Evolutionary conservation across 2,888 invertebrate genomes (phyloP).

Genomic region (Agrotis segetum): DNA sequence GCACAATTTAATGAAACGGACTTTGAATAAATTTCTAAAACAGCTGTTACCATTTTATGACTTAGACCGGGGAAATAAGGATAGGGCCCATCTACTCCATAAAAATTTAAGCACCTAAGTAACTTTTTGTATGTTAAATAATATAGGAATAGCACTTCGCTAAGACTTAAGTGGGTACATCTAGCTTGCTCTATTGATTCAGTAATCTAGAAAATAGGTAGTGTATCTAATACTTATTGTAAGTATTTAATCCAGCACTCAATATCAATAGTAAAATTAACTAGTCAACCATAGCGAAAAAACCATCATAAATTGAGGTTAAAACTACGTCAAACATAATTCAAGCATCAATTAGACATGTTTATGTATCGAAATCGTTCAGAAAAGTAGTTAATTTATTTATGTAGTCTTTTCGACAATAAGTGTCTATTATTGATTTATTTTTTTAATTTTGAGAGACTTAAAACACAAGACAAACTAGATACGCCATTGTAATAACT

Average conservation of each 20-base stretch:
- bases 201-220: neutral
- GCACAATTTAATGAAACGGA: conserved; percentile 32
- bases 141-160: neutral
- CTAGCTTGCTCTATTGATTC: neutral
- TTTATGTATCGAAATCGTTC: conserved; percentile 35
- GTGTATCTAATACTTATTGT: neutral
- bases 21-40: conserved; percentile 43
- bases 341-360: neutral
- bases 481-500: conserved; percentile 39
- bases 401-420: neutral
- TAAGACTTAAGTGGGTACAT: neutral
- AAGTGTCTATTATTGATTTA: neutral
- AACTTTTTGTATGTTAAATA: conserved; percentile 16
- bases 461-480: conserved; percentile 33
- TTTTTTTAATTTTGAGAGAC: conserved; percentile 11
- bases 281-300: neutral
- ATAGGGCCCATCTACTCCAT: neutral
- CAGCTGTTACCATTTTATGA: conserved; percentile 41
- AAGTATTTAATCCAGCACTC: neutral
- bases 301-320: neutral
- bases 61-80: neutral
- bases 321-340: neutral
- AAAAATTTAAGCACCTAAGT: conserved; percentile 3
- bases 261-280: neutral
- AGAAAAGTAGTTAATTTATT: conserved; percentile 10